Conservation (phyloP, 2,113 vertebrate species). For the Caretta caretta region DNA sequence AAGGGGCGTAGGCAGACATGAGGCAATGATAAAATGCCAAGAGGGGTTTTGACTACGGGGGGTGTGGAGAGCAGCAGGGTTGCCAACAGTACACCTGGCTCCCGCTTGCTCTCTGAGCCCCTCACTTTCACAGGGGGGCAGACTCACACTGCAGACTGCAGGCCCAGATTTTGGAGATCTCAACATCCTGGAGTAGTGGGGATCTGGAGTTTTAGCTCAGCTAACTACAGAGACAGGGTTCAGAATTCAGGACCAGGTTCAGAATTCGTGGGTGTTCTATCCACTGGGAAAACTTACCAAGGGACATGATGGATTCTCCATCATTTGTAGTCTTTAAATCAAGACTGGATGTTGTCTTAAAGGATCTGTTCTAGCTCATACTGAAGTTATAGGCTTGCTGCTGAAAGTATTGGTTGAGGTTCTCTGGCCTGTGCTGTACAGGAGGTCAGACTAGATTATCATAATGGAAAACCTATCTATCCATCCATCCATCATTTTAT, state of each 20-base stretch:
- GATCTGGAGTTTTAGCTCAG: background rate
- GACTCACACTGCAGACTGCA: background rate
- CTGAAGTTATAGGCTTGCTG: background rate
- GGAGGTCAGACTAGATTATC: background rate
- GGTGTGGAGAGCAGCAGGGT: background rate
- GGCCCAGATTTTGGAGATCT: background rate
- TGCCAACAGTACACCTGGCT: background rate
- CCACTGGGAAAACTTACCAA: background rate
- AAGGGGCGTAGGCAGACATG: background rate
- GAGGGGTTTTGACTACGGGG: background rate
- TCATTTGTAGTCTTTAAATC: background rate
- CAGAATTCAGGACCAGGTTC: background rate
- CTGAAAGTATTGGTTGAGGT: background rate
- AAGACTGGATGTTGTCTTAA: background rate
- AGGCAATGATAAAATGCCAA: background rate
- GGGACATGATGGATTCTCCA: background rate
- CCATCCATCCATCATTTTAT: background rate
- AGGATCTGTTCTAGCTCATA: background rate
- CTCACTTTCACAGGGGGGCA: background rate
- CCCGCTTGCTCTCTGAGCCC: background rate
- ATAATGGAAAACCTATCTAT: background rate
- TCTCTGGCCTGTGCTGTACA: background rate
- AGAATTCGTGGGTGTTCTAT: background rate
- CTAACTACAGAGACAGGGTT: background rate
- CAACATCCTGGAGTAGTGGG: background rate